Evolutionary conservation across 2,888 invertebrate species (phyloP).

Genomic region (Agrotis puta): DNA sequence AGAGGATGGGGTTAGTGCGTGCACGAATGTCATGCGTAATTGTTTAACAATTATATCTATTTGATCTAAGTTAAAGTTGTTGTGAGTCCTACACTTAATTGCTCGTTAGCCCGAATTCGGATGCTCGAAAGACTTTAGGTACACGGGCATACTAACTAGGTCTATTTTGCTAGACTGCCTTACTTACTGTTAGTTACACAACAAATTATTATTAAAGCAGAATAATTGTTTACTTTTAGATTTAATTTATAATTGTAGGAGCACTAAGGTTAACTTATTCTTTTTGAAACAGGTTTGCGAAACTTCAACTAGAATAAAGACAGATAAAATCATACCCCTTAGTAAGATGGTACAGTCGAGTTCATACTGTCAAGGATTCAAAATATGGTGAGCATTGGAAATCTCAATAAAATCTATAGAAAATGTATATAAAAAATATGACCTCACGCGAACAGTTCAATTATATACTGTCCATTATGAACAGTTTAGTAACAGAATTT

Average conservation of each 20-base stretch:
- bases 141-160: background rate
- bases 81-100: background rate
- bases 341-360: too few relatives aligned
- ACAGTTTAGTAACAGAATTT: too few relatives aligned
- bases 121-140: background rate
- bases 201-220: conserved; percentile 9
- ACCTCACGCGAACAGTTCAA: too few relatives aligned
- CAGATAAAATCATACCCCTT: too few relatives aligned
- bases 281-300: background rate
- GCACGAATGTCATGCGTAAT: background rate
- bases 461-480: too few relatives aligned
- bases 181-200: too few relatives aligned
- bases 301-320: background rate
- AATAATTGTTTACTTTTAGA: background rate
- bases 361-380: too few relatives aligned
- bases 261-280: background rate
- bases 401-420: too few relatives aligned
- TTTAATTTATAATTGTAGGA: background rate
- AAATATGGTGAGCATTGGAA: too few relatives aligned
- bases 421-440: too few relatives aligned
- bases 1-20: background rate
- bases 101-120: too few relatives aligned
- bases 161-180: too few relatives aligned
- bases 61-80: background rate
- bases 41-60: conserved; percentile 5